phyloP scores from a whole-genome alignment of 2,888 invertebrate genomes.

The Heterodera filipjevi region DNA sequence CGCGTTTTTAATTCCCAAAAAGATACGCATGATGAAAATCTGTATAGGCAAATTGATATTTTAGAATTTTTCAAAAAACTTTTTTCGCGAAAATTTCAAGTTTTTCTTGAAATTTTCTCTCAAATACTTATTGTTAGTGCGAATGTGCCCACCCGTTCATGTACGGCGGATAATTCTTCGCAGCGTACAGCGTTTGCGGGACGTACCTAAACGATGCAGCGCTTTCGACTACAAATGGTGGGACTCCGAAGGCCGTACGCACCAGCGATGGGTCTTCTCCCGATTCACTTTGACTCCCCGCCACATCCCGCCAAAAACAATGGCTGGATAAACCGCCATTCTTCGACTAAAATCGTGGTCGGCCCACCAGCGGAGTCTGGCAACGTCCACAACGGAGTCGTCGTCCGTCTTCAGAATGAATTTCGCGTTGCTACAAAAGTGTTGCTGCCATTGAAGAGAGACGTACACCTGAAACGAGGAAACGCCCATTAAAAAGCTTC shows the following conservation, averaged over 20 bases:
- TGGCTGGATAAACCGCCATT: slow-evolving; percentile 11
- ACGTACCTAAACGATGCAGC: slow-evolving; percentile 37
- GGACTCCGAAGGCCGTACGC: background rate
- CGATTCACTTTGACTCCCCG: slow-evolving; percentile 30
- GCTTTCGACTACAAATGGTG: background rate
- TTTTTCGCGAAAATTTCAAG: too few species aligned
- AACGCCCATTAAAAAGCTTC: background rate
- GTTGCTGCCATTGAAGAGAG: slow-evolving; percentile 37
- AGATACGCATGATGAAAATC: too few species aligned
- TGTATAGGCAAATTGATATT: too few species aligned
- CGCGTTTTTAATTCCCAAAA: too few species aligned
- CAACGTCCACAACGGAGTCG: slow-evolving; percentile 39
- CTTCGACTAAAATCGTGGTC: slow-evolving; percentile 17
- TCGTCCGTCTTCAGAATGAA: slow-evolving; percentile 41
- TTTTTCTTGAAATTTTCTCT: too few species aligned
- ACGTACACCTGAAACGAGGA: slow-evolving; percentile 31
- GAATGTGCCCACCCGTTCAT: slow-evolving; percentile 26
- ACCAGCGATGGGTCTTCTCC: slow-evolving; percentile 33
- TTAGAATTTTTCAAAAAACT: too few species aligned
- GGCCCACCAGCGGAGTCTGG: slow-evolving; percentile 33
- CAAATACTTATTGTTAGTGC: background rate
- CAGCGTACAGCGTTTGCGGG: slow-evolving; percentile 27
- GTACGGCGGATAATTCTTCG: slow-evolving; percentile 32
- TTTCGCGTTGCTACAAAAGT: slow-evolving; percentile 33
- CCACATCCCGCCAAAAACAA: slow-evolving; percentile 36